phyloP scores from a whole-genome alignment of 1,140 invertebrate species.

The Agrilus planipennis region DNA sequence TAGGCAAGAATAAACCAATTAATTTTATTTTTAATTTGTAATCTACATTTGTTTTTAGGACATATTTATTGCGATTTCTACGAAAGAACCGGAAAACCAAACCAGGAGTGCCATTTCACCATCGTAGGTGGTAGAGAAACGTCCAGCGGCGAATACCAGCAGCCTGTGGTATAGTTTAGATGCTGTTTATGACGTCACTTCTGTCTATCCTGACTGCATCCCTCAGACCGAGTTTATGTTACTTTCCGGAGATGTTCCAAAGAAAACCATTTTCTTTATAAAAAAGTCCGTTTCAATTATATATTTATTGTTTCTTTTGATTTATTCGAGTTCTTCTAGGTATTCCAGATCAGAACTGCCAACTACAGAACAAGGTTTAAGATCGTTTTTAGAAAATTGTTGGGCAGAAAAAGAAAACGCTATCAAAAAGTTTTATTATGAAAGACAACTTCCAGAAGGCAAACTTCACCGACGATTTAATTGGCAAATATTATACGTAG shows the following conservation, averaged over 20 bases:
- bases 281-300: constrained; percentile 36
- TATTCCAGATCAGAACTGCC: constrained; percentile 46
- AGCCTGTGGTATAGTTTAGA: constrained; percentile 82
- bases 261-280: constrained; percentile 60
- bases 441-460: constrained; percentile 36
- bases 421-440: constrained; percentile 45
- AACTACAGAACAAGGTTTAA: constrained; percentile 41
- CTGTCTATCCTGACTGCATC: constrained; percentile 59
- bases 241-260: constrained; percentile 54
- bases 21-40: too few species aligned
- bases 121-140: constrained; percentile 82
- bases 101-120: constrained; percentile 98
- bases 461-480: constrained; percentile 26
- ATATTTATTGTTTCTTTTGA: background rate
- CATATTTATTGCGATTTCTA: constrained; percentile 98
- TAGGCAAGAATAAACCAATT: too few species aligned
- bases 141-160: constrained; percentile 73
- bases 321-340: too few species aligned
- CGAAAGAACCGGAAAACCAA: constrained; percentile 75
- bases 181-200: constrained; percentile 68
- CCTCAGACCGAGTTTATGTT: constrained; percentile 58
- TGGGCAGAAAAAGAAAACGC: constrained; percentile 60
- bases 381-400: constrained; percentile 54
- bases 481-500: constrained; percentile 36
- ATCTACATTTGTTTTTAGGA: too few species aligned